Evolutionary conservation across 2,888 invertebrate genomes (phyloP).

Genomic region (Bedellia somnulentella): DNA sequence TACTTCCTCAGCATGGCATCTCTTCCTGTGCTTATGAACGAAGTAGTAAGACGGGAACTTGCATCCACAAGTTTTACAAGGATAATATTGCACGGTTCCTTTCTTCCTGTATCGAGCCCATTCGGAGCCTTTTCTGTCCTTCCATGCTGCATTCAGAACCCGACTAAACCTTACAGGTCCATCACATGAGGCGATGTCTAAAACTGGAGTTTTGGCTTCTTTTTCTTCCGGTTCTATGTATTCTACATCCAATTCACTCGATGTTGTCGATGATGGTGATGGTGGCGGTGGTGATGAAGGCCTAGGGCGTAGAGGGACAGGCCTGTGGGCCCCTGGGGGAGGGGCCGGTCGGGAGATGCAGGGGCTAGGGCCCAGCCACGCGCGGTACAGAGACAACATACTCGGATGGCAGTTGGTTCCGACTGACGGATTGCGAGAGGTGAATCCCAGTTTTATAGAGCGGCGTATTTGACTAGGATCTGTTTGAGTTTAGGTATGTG

Average conservation of each 20-base stretch:
- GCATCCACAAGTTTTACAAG: slow-evolving; percentile 89
- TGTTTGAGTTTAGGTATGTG: too few species aligned
- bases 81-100: slow-evolving; percentile 86
- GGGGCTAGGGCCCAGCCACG: slow-evolving; percentile 52
- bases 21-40: slow-evolving; percentile 87
- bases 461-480: background rate
- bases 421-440: slow-evolving; percentile 18
- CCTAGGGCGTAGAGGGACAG: slow-evolving; percentile 36
- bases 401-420: slow-evolving; percentile 16
- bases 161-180: slow-evolving; percentile 85
- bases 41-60: slow-evolving; percentile 94
- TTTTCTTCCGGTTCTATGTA: slow-evolving; percentile 31
- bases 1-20: slow-evolving; percentile 74
- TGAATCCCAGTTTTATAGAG: slow-evolving; percentile 20
- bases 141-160: slow-evolving; percentile 82
- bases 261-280: slow-evolving; percentile 38
- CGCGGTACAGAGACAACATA: slow-evolving; percentile 56
- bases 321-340: slow-evolving; percentile 49
- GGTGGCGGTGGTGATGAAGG: slow-evolving; percentile 37
- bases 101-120: slow-evolving; percentile 85
- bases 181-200: slow-evolving; percentile 90
- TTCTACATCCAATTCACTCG: slow-evolving; percentile 48
- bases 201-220: slow-evolving; percentile 53
- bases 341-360: slow-evolving; percentile 46
- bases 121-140: slow-evolving; percentile 22